phyloP scores from a whole-genome alignment of 2,888 invertebrate genomes.

The Agriopis leucophaearia region DNA sequence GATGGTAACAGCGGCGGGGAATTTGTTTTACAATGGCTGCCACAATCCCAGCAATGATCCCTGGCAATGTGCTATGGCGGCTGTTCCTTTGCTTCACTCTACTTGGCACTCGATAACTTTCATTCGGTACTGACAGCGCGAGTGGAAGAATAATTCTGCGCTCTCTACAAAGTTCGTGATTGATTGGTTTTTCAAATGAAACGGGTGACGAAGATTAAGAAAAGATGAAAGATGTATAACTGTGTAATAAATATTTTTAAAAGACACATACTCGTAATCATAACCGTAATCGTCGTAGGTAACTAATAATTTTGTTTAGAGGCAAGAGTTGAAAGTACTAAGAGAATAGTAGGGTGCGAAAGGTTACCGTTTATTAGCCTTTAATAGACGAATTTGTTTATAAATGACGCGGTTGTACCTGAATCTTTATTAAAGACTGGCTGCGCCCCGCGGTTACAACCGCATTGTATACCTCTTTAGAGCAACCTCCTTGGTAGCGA shows the following conservation, averaged over 20 bases:
- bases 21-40: slow-evolving; percentile 75
- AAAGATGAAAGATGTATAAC: slow-evolving; percentile 28
- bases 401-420: no score
- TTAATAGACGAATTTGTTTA: background rate
- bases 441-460: no score
- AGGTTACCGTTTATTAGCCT: background rate
- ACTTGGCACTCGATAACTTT: slow-evolving; percentile 82
- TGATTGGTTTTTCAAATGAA: slow-evolving; percentile 43
- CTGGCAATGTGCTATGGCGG: slow-evolving; percentile 75
- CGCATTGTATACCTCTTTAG: no score
- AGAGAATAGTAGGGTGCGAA: background rate
- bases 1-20: slow-evolving; percentile 76
- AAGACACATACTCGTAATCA: slow-evolving; percentile 15
- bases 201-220: slow-evolving; percentile 33
- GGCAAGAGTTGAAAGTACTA: background rate
- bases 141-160: slow-evolving; percentile 72
- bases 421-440: no score
- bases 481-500: no score
- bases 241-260: slow-evolving; percentile 25
- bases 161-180: slow-evolving; percentile 54
- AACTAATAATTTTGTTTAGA: background rate
- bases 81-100: slow-evolving; percentile 78
- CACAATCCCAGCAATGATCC: slow-evolving; percentile 69
- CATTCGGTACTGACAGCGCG: slow-evolving; percentile 52
- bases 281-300: no score